Base-by-base conservation (phyloP, 2,113 vertebrate species). In the Leptosomus discolor region DNA sequence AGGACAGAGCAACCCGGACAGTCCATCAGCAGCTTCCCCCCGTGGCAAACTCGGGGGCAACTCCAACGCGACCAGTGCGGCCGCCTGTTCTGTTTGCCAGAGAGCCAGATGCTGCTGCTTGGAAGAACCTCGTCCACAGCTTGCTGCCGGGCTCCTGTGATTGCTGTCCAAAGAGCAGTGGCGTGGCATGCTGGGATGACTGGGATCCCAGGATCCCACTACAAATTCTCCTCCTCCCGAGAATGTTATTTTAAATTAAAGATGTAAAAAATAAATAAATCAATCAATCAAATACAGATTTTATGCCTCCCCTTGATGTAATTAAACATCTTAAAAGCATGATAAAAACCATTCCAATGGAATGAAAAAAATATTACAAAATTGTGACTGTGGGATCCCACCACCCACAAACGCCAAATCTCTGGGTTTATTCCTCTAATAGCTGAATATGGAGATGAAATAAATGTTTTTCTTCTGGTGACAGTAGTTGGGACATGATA, bases 51-150 rank as follows among this genome's bases (percentile, higher is more conserved):
- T 96, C 97, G 91, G 93, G 96, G 96, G 97, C 61, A 36, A 93
- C 86, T 97, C 97, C 78, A 83, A 73, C 34, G 69, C 53, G 82
- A 89, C 95, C 92, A 50, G 45, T 57, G 94, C 29, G 92, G 96
- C 85, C 15, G 70, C 96, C 94, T 69, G 87, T 36, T 97, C 91
- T 5, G 12, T 94, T 94, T 98, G 98, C 98, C 98, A 98, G 98
- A 92, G 82, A 98, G 97, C 90, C 98, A 98, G 98, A 98, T 98
- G 98, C 98, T 98, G 95, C 87, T 89, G 95, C 97, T 98, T 97
- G 97, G 98, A 98, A 98, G 97, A 97, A 36, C 95, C 90, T 96
- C 41, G 34, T 92, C 98, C 97, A 51, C 98, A 98, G 98, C 98
- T 97, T 97, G 98, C 97, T 97, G 97, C 96, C 90, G 60, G 95